phyloP scores from a whole-genome alignment of 2,113 vertebrate genomes.

The Myotis lucifugus region DNA sequence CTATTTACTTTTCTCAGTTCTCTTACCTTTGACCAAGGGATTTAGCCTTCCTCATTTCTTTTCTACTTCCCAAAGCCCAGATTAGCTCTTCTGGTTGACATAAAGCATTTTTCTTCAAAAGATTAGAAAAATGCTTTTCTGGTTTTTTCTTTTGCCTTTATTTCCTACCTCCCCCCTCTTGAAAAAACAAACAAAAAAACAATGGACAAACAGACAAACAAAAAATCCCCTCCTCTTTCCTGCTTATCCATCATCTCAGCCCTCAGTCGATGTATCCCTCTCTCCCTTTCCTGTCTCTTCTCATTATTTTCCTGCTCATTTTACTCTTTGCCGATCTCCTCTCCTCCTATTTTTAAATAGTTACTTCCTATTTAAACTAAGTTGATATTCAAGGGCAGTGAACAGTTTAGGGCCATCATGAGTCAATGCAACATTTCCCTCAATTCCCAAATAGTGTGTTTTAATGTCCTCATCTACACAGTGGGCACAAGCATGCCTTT shows the following conservation, averaged over 20 bases:
- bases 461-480: background rate
- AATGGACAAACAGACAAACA: background rate
- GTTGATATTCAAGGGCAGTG: no score
- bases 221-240: background rate
- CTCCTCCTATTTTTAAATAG: background rate
- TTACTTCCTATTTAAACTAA: background rate
- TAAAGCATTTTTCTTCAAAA: constrained; percentile 46
- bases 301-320: background rate
- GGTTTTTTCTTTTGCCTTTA: background rate
- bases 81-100: constrained; percentile 60
- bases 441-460: background rate
- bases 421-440: background rate
- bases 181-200: background rate
- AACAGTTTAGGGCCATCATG: background rate
- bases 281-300: background rate
- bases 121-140: background rate
- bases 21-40: constrained; percentile 69
- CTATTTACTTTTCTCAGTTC: constrained; percentile 78
- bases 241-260: background rate
- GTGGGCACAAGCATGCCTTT: background rate
- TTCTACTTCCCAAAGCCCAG: constrained; percentile 73
- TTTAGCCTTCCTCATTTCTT: constrained; percentile 76
- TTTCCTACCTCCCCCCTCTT: background rate
- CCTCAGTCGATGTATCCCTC: background rate
- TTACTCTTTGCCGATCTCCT: background rate